Evolutionary conservation across 2,888 invertebrate genomes (phyloP), one percentile per base, ranked within the genome.

Genomic region (Drosophila ezoana): DNA sequence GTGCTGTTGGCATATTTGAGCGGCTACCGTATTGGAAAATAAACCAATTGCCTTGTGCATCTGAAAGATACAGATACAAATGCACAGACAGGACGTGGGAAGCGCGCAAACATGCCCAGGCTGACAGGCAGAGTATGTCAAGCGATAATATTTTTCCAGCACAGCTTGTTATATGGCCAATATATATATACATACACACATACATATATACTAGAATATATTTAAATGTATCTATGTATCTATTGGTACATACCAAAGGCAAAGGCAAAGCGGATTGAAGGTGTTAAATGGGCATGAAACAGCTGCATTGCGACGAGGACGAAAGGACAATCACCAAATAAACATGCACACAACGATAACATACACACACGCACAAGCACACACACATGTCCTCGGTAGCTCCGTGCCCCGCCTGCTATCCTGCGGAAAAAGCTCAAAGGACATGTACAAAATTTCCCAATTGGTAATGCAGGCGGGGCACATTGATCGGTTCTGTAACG

Each of bases 221-320:
- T 62, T 54, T 61, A 65, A 58, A 54, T 61, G 64, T 52, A 63
- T 70, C 60, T 58, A 76, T 53, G 75, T 64, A 23, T 57, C 63
- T 80, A 54, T 69, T 66, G 61, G 38, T 35, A 47, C 44, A 35
- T 47, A 28, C 33, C 35, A 54, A 52, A 20, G 63, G 65, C 56
- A 58, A 73, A 54, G 70, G 72, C 72, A 73, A 76, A 66, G 69
- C 85, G 72, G 75, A 76, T 80, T 80, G 85, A 87, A 89, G 85
- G 85, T 89, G 85, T 89, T 86, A 86, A 86, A 87, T 87, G 90
- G 90, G 89, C 85, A 86, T 86, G 89, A 89, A 86, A 89, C 90
- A 86, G 85, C 85, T 86, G 85, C 85, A 86, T 68, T 86, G 85
- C 90, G 72, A 88, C 87, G 79, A 67, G 67, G 33, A 72, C 57